A percentile compares a stretch with the other conserved stretches of the same genome.
These are phyloP conservation scores for Melanocharis versteri DNA, from an alignment of 2,113 vertebrate species.

Conservation along the genomic window DNA sequence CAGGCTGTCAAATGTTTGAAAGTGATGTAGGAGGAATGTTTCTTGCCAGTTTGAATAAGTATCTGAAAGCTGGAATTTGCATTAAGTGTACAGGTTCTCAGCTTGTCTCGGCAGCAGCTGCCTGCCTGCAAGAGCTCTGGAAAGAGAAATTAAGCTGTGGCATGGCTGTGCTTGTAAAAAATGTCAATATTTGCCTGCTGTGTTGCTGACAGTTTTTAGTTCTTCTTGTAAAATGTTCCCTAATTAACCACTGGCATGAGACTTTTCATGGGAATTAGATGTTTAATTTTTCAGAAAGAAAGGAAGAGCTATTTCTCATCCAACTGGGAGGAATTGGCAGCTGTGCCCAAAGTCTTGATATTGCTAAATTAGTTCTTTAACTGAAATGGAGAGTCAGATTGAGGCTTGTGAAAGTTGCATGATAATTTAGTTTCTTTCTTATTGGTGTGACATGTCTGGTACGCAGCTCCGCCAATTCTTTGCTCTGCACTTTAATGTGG, in stretches of 20 bases:
- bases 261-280: not conserved
- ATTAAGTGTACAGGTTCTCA: not conserved
- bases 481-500: not conserved
- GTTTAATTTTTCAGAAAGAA: slow-evolving; percentile 19
- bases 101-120: not conserved
- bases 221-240: not conserved
- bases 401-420: not conserved
- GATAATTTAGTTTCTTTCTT: not conserved
- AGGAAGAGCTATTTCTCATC: not conserved
- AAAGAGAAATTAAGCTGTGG: not conserved
- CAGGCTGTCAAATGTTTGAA: slow-evolving; percentile 14
- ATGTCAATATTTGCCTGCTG: not conserved
- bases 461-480: fast-evolving
- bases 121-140: not conserved
- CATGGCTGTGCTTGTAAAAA: not conserved
- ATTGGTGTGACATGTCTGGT: not conserved
- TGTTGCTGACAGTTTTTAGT: not conserved
- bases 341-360: not conserved
- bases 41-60: slow-evolving; percentile 7
- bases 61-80: not conserved
- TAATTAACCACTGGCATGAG: not conserved
- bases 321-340: not conserved
- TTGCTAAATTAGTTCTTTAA: not conserved
- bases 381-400: not conserved
- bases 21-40: not conserved